Conservation (phyloP, 2,113 vertebrate species). For the Columba janthina region DNA sequence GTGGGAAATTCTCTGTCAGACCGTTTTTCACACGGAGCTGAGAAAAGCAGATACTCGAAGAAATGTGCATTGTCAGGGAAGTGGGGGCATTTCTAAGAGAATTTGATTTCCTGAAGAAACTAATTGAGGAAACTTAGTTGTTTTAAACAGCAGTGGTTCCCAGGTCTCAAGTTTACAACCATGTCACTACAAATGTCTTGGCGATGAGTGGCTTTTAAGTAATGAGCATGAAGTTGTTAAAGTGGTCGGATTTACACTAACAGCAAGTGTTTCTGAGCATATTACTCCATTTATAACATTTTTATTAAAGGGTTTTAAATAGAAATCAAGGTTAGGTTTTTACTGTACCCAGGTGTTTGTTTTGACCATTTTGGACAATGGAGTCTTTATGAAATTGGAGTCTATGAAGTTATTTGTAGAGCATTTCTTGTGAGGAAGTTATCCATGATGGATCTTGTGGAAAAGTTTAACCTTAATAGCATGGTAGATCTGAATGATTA, state of each 20-base stretch:
- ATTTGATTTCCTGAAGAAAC: conserved; percentile 28
- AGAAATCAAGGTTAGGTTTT: conserved; percentile 35
- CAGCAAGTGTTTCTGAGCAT: conserved; percentile 7
- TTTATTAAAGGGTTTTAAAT: conserved; percentile 42
- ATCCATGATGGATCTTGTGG: not conserved
- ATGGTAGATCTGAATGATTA: conserved; percentile 7
- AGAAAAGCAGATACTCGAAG: conserved; percentile 28
- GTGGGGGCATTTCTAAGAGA: not conserved
- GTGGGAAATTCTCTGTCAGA: conserved; percentile 54
- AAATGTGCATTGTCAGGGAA: not conserved
- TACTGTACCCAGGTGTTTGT: not conserved
- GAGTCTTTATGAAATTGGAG: not conserved
- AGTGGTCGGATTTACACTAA: not conserved
- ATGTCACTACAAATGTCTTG: not conserved
- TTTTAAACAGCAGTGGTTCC: not conserved
- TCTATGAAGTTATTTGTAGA: conserved; percentile 24
- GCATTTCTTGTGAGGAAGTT: conserved; percentile 17
- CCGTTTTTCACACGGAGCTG: conserved; percentile 5
- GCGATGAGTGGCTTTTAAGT: not conserved
- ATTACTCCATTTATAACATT: conserved; percentile 18
- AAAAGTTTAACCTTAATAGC: conserved; percentile 31
- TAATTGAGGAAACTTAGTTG: not conserved
- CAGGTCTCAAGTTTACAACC: not conserved
- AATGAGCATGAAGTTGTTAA: not conserved
- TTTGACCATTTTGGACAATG: conserved; percentile 25